Base-by-base conservation (phyloP, 2,113 vertebrate genomes). In the Trichechus manatus region DNA sequence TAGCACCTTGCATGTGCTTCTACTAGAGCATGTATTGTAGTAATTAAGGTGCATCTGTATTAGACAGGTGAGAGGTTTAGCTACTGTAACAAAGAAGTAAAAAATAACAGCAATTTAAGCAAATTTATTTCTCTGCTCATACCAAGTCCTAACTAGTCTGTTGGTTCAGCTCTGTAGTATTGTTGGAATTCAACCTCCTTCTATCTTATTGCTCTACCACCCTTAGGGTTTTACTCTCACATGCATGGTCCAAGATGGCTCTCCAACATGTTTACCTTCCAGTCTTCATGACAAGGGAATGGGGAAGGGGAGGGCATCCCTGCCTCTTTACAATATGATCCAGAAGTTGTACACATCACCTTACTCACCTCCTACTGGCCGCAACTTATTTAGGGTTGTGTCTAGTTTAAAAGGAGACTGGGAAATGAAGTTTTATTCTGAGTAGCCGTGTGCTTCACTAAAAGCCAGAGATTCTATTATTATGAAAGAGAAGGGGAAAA, bases 1-100 rank as follows among this genome's bases (percentile, higher is more conserved):
- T 0, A 22, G 33, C 33, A 3, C 19, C 6, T 56, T 31, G 50
- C 39, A 4, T 5, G 0, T 4, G 0, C 0, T 3, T 31, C 47
- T 31, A 4, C 66, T 19, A 6, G 70, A 10, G 20, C 36, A 7
- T 8, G 64, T 8, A 27, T 33, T 5, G 4, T 0, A 17, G 17
- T n/a, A 47, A 79, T 63, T 27, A 53, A 56, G 74, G 11, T 4
- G 0, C 19, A 31, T 15, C 44, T 63, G 25, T 33, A 22, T 84
- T 36, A 13, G 44, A 82, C 29, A 68, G 77, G n/a, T 77, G 77
- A 44, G 42, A 77, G 44, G n/a, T 61, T 78, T 78, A 2, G 14
- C 39, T 70, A 31, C 74, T 77, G 13, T 8, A 85, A 79, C 36
- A 56, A 36, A 68, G 81, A 59, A 33, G 3, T 13, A 47, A 20